A percentile compares a stretch with the other conserved stretches of the same genome.
phyloP scores from a whole-genome alignment of 1,140 invertebrate genomes.

The Chymomyza costata region DNA sequence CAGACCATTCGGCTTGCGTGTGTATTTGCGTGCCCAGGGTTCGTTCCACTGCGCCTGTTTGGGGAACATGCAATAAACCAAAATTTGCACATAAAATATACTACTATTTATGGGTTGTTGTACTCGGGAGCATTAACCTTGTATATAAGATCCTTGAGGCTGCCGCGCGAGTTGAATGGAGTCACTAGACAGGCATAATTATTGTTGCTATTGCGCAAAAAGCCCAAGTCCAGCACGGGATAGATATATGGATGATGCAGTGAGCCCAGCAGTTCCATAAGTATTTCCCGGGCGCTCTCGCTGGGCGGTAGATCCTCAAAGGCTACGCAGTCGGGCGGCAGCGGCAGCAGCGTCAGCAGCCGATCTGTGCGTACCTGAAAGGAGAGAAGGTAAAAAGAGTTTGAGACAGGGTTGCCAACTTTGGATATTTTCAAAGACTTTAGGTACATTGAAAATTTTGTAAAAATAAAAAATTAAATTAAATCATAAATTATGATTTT shows the following conservation, averaged over 20 bases:
- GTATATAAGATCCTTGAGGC: constrained; percentile 92
- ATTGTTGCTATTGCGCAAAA: constrained; percentile 77
- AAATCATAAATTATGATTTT: too few species aligned
- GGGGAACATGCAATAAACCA: too few species aligned
- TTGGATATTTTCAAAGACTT: too few species aligned
- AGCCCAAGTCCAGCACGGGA: constrained; percentile 88
- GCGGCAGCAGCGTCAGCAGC: constrained; percentile 85
- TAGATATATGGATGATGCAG: constrained; percentile 95
- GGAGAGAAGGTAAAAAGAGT: too few species aligned
- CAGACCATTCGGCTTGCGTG: constrained; percentile 81
- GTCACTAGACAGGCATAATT: constrained; percentile 84
- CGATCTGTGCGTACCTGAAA: constrained; percentile 81
- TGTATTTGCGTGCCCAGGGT: constrained; percentile 84
- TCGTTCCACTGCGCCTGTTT: constrained; percentile 79
- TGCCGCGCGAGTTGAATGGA: constrained; percentile 88
- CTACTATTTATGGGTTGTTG: not conserved
- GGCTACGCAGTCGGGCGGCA: constrained; percentile 78
- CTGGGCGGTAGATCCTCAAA: constrained; percentile 76
- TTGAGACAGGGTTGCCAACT: too few species aligned
- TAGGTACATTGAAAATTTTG: too few species aligned
- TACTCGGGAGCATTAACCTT: constrained; percentile 83
- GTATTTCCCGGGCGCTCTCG: constrained; percentile 77
- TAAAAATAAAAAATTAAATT: not conserved
- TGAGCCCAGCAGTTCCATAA: constrained; percentile 88
- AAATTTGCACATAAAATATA: not conserved